Evolutionary conservation across 2,888 invertebrate species (phyloP).

Genomic region (Drosophila ezoana): DNA sequence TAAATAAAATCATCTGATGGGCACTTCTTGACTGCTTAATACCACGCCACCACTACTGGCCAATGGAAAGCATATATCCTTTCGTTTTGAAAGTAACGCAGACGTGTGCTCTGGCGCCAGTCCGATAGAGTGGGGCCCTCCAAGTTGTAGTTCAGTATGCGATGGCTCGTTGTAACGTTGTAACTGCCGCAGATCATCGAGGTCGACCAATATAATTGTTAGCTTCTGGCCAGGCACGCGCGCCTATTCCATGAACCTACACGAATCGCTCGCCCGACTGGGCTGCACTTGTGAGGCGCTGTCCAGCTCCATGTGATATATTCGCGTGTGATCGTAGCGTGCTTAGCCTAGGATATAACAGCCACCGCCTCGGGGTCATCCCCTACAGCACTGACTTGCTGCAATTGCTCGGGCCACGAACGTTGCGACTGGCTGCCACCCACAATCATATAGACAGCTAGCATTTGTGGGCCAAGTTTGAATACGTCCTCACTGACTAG

Average conservation of each 20-base stretch:
- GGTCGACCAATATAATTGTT: conserved; percentile 80
- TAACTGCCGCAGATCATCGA: conserved; percentile 67
- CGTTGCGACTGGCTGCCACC: not conserved
- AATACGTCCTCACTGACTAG: not conserved
- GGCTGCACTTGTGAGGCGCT: not conserved
- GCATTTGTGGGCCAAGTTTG: not conserved
- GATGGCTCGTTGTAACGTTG: conserved; percentile 65
- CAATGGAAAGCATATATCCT: conserved; percentile 37
- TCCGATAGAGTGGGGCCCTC: conserved; percentile 45
- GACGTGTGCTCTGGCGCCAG: conserved; percentile 26
- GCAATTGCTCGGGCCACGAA: not conserved
- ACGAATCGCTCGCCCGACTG: conserved; percentile 68
- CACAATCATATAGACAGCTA: not conserved
- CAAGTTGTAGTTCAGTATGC: conserved; percentile 62
- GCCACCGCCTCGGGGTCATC: conserved; percentile 13
- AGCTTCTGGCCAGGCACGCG: conserved; percentile 74
- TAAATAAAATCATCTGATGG: conserved; percentile 69
- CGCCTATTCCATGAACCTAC: conserved; percentile 76
- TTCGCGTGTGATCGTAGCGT: conserved; percentile 78
- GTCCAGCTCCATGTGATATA: conserved; percentile 60
- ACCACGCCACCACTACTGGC: conserved; percentile 83
- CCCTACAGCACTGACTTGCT: conserved; percentile 35
- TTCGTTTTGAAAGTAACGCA: conserved; percentile 7
- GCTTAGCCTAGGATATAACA: conserved; percentile 46
- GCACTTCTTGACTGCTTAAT: conserved; percentile 85